Percentiles rank a stretch among this genome's conserved stretches.
These are phyloP conservation scores for Rhingia campestris DNA, from an alignment of 2,888 invertebrate genomes.

Conservation along the genomic window DNA sequence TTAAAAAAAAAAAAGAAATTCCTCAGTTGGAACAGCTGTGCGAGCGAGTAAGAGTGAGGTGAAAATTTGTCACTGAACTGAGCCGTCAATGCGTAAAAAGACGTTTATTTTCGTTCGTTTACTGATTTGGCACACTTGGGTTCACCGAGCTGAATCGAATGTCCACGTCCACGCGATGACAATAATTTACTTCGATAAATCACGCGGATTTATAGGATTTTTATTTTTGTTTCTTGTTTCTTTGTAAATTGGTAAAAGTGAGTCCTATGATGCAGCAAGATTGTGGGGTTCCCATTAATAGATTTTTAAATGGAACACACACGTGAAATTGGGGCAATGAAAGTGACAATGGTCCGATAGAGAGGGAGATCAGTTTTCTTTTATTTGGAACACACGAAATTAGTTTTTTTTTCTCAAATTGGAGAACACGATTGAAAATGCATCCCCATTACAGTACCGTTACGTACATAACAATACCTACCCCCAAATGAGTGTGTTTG, in stretches of 20 bases:
- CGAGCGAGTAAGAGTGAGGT: conserved; percentile 40
- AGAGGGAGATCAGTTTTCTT: neutral
- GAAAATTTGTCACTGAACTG: conserved; percentile 31
- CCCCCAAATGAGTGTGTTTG: conserved; percentile 9
- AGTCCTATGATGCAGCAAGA: conserved; percentile 4
- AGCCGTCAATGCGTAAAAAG: neutral
- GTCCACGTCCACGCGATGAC: conserved; percentile 41
- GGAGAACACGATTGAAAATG: too few relatives aligned
- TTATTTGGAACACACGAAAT: too few relatives aligned
- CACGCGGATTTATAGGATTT: conserved; percentile 14
- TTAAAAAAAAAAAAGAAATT: conserved; percentile 15
- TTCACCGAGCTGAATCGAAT: conserved; percentile 60
- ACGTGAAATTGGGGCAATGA: conserved; percentile 49
- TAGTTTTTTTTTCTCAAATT: too few relatives aligned
- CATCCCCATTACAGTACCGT: too few relatives aligned
- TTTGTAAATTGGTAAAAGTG: conserved; percentile 16
- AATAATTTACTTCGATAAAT: conserved; percentile 48
- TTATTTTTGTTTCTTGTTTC: neutral
- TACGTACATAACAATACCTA: too few relatives aligned
- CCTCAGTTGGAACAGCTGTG: conserved; percentile 51
- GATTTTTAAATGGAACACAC: conserved; percentile 42
- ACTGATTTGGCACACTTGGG: conserved; percentile 60
- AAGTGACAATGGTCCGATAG: conserved; percentile 38
- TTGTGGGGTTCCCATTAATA: conserved; percentile 52
- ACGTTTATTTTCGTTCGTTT: conserved; percentile 37